Evolutionary conservation across 2,113 vertebrate genomes (phyloP), one percentile per base, ranked within the genome.

Genomic region (Hippoglossus stenolepis): DNA sequence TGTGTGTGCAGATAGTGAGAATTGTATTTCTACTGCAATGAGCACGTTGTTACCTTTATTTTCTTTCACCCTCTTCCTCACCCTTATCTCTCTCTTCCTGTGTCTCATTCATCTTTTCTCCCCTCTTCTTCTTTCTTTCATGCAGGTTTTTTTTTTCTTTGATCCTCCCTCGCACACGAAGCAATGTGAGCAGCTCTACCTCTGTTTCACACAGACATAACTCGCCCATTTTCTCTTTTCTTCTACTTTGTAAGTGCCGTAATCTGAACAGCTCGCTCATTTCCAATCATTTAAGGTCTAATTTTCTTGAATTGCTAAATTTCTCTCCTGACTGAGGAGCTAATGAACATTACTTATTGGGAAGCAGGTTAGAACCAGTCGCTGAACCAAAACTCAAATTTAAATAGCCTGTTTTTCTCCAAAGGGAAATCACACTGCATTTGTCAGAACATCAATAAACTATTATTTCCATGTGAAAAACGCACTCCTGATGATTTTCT

Each of bases 371-470:
- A 66, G 51, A 79, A 73, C 70, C 70, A 79, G 67, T 60, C 64
- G 63, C 65, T 83, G 68, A 89, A 76, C 60, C 82, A 80, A 81
- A 81, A 79, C 49, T 73, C 23, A 62, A 81, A 87, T 88, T 82
- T 51, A 87, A 85, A 80, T 54, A 70, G 80, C 77, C 77, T 89
- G 87, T 83, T 90, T 90, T 87, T 85, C 85, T 84, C 77, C 53
- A 83, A 82, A 82, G 78, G 83, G 80, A 79, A 88, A 70, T 79
- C 76, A 79, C 35, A 65, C 54, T 62, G 35, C 47, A 26, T 82
- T 77, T 84, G 72, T 80, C 80, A 78, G 88, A 87, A 87, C 68
- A 78, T 86, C 73, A 73, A 75, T 84, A 85, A 72, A 87, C 70
- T 75, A 59, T 78, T 77, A 76, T 84, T 89, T 80, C 61, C 28